These are phyloP conservation scores for Erpornis zantholeuca DNA, from an alignment of 2,113 vertebrate species.

Conservation along the genomic window DNA sequence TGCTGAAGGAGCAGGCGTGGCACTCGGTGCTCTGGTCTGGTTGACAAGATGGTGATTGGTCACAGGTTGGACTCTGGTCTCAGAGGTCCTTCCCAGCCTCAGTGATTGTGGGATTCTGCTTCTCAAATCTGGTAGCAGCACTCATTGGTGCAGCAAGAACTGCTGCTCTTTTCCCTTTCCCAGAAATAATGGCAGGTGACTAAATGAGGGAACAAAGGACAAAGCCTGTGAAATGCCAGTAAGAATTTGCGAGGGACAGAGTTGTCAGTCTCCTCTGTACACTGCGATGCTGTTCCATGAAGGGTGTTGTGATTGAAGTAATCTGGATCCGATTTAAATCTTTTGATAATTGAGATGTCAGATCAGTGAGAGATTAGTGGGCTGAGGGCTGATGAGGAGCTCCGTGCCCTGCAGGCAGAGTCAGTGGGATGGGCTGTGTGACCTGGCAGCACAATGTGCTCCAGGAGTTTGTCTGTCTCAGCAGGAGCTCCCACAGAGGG, in stretches of 20 bases:
- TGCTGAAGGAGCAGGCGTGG: fast-evolving
- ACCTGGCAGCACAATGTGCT: slow-evolving; percentile 5
- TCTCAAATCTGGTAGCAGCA: neutral
- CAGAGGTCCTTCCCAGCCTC: neutral
- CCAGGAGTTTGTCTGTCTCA: neutral
- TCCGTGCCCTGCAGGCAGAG: slow-evolving; percentile 22
- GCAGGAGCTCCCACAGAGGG: neutral
- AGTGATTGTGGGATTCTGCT: neutral
- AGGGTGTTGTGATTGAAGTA: slow-evolving; percentile 68
- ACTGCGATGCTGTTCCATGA: slow-evolving; percentile 11
- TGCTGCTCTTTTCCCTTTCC: neutral
- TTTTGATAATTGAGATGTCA: slow-evolving; percentile 83
- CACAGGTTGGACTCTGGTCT: neutral
- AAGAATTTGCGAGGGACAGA: neutral
- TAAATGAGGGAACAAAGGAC: slow-evolving; percentile 9
- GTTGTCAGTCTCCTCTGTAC: neutral
- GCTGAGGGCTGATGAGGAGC: slow-evolving; percentile 5
- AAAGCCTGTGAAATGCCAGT: neutral
- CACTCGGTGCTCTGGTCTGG: neutral
- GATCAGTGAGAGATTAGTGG: slow-evolving; percentile 80
- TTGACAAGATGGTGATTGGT: neutral
- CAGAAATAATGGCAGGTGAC: neutral
- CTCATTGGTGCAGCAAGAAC: neutral
- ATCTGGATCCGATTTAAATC: slow-evolving; percentile 78
- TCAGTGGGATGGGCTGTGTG: neutral